Base-by-base conservation (phyloP, 2,113 vertebrate species). In the Trachemys scripta region DNA sequence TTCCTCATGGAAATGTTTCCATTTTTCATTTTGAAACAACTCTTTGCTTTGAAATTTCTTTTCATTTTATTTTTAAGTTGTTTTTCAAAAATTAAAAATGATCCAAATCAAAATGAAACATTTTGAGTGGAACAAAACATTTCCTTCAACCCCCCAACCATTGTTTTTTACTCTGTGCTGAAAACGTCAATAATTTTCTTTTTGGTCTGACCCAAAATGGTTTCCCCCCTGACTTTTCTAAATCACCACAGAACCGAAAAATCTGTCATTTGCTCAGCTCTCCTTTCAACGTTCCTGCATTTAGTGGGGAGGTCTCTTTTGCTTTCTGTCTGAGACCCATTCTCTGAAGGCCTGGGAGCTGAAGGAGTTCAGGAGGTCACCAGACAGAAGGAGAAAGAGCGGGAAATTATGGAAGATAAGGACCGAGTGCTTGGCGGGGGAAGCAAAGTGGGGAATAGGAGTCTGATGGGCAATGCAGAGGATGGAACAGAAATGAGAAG, bases 381-480 rank as follows among this genome's bases (percentile, higher is more conserved):
- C 38, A 27, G 72, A 27, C 22, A 24, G 42, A 42, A 31, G 47
- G 35, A 65, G 49, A 50, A 7, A 6, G 27, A 3, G 5, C 22
- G 1, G 5, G 79, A 51, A 3, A 72, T 72, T 72, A 50, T 29
- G 24, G 49, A 45, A 42, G 25, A 31, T 35, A 6, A 17, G 27
- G n/a, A 19, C 3, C 62, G 14, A 13, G 0, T 19, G 56, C 47
- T 0, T 1, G 1, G 17, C 19, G 20, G 53, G 8, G 27, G 9
- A 19, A 19, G 4, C 14, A 1, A 31, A 5, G 47, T 4, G 10
- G 22, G 27, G 4, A 24, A 25, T 5, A 1, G 5, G 20, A 24
- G 24, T 3, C 35, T 5, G 5, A 17, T 10, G 14, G 35, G 22
- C 7, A 13, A 11, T 38, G n/a, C 65, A 72, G 13, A 16, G 31